These are phyloP conservation scores for Chymomyza fuscimana DNA, from an alignment of 2,888 invertebrate species.

Conservation along the genomic window DNA sequence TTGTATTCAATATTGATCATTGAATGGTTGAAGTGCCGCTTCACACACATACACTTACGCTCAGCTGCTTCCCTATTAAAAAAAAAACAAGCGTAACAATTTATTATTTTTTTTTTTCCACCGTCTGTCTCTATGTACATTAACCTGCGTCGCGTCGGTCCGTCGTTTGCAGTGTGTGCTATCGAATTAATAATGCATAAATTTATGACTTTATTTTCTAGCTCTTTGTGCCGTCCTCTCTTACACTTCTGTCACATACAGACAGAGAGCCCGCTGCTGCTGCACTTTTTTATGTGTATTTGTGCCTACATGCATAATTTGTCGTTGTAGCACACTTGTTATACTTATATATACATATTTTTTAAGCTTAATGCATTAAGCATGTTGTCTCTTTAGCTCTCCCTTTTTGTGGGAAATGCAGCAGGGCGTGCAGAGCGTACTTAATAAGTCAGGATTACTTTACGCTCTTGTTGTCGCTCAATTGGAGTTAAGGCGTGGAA, in stretches of 20 bases:
- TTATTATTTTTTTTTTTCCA: neutral
- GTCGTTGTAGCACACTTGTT: neutral
- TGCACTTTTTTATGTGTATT: neutral
- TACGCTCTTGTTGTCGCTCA: too few species aligned
- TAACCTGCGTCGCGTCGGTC: neutral
- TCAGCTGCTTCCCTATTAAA: neutral
- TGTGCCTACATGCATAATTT: slow-evolving; percentile 6
- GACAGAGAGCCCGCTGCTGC: neutral
- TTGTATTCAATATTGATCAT: slow-evolving; percentile 9
- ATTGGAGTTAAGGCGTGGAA: too few species aligned
- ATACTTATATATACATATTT: too few species aligned
- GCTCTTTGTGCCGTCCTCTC: neutral
- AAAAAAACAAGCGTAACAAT: neutral
- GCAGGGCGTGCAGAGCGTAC: too few species aligned
- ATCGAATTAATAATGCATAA: slow-evolving; percentile 19
- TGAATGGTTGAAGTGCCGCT: neutral
- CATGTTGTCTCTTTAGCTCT: too few species aligned
- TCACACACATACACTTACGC: neutral
- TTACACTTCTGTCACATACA: neutral
- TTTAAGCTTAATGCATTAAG: too few species aligned
- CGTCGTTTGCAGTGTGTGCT: slow-evolving; percentile 27
- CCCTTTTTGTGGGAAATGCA: too few species aligned
- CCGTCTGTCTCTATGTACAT: slow-evolving; percentile 14
- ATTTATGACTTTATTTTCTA: slow-evolving; percentile 23
- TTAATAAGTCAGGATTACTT: too few species aligned